Base-by-base conservation (phyloP, 2,797 vertebrate genomes). In the Pseudochromis fuscus region DNA sequence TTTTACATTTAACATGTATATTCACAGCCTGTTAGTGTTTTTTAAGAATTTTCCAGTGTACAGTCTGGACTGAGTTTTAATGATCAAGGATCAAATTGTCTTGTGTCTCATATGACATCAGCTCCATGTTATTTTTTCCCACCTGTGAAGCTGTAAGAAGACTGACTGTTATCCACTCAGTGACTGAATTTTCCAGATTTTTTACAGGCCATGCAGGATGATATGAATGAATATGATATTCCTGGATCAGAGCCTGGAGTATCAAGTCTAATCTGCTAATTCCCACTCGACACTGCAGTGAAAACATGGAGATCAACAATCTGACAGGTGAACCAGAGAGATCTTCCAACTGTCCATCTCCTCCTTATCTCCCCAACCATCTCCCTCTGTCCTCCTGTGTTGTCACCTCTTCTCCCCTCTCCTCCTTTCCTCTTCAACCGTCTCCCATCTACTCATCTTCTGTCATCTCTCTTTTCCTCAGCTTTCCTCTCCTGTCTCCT, bases 391-490 rank as follows among this genome's bases (percentile, higher is more conserved):
- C 21, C 35, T 19, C 23, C 25, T 21, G 16, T 24, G 3, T 10
- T 68, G 62, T 48, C 3, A 48, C n/a, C 31, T 25, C 53, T 60
- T 52, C n/a, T 33, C 4, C 7, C 1, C 23, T 56, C 24, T 49
- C 33, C 28, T 52, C 28, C 64, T 21, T 37, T 12, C 21, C 11
- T 16, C 7, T 56, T 63, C 33, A 50, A 57, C 10, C 45, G 15
- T 35, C 30, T 60, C 30, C 28, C 37, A 42, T 48, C 16, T 42
- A 35, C 56, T 73, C 73, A 70, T 79, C 72, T 60, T 65, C 77
- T 71, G 25, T 60, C 58, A 73, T 80, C 51, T 67, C 28, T 56
- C 64, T 67, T 55, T 61, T 62, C 52, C 67, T 67, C 62, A 44
- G 55, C n/a, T 46, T 62, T 69, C 63, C 68, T 50, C 63, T 60